Evolutionary conservation across 2,888 invertebrate species (phyloP), one percentile per base, ranked within the genome.

Genomic region (Homarus gammarus): DNA sequence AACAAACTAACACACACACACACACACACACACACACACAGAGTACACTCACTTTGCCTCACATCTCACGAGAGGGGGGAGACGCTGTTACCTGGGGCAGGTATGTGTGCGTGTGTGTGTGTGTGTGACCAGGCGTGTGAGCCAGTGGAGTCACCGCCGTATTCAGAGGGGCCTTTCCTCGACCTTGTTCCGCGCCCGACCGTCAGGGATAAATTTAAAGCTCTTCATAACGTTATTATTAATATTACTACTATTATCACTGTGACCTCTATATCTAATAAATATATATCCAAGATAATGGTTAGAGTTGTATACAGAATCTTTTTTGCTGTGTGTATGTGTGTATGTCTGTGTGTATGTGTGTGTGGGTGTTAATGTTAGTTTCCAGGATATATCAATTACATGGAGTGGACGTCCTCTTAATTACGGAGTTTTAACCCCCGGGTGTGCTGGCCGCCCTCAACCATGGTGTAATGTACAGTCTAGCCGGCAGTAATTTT

Each of bases 191-290:
- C 64, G 85, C 49, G 85, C 77, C 85, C 85, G 64, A 77, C 77
- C 64, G 68, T 85, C 85, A 85, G 85, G 85, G 85, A 85, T 85
- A 64, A 40, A 85, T 5, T 38, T 18, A 64, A 33, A 79, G 38
- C 22, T 79, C 61, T 38, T 79, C 40, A 56, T 49, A 64, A 56
- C 61, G 18, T 61, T n/a, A 38, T 56, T 77, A 68, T 40, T 85
- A 61, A 27, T 36, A 73, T 73, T 56, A 75, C 38, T 77, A 84
- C 40, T 31, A 84, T 27, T 84, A 84, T 77, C 68, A 85, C 49
- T 61, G 38, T 85, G 68, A 85, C 72, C 85, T 84, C 40, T 51
- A 84, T 72, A 73, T 72, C 36, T 36, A 44, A 75, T 77, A 78
- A n/a, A 51, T 56, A 61, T 38, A 1, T 61, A 56, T 36, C 51